These are phyloP conservation scores for Gymnoscelis rufifasciata DNA, from an alignment of 2,888 invertebrate genomes.

Conservation along the genomic window DNA sequence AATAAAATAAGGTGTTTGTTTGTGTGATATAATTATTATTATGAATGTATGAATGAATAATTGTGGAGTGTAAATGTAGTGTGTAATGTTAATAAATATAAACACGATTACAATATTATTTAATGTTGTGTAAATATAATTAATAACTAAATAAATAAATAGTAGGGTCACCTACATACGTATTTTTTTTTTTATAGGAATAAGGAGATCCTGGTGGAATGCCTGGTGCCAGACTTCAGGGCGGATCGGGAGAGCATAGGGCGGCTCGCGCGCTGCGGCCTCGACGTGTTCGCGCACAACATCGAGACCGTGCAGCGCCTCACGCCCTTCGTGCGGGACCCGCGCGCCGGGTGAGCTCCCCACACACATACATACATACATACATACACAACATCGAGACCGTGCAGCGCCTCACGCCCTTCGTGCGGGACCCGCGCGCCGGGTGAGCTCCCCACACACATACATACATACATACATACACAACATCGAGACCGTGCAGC, in stretches of 20 bases:
- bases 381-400: conserved; percentile 99
- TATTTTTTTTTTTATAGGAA: conserved; percentile 72
- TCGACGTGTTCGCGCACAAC: conserved; percentile 99
- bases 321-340: conserved; percentile 95
- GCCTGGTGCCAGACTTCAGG: conserved; percentile 97
- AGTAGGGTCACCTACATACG: too few relatives aligned
- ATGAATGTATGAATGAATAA: too few relatives aligned
- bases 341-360: conserved; percentile 88
- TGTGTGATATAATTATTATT: too few relatives aligned
- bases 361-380: too few relatives aligned
- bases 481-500: conserved; percentile 98
- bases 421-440: conserved; percentile 95
- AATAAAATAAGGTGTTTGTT: too few relatives aligned
- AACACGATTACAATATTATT: too few relatives aligned
- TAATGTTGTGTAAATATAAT: too few relatives aligned
- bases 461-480: too few relatives aligned
- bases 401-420: conserved; percentile 92
- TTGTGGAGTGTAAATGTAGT: too few relatives aligned
- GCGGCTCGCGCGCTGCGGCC: conserved; percentile 86
- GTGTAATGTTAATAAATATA: too few relatives aligned
- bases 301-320: conserved; percentile 96
- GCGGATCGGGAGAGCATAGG: conserved; percentile 87
- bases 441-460: conserved; percentile 77
- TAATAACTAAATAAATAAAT: too few relatives aligned
- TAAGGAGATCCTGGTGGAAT: conserved; percentile 93